Conservation (phyloP, 2,888 invertebrate genomes). For the Hecatera dysodea region DNA sequence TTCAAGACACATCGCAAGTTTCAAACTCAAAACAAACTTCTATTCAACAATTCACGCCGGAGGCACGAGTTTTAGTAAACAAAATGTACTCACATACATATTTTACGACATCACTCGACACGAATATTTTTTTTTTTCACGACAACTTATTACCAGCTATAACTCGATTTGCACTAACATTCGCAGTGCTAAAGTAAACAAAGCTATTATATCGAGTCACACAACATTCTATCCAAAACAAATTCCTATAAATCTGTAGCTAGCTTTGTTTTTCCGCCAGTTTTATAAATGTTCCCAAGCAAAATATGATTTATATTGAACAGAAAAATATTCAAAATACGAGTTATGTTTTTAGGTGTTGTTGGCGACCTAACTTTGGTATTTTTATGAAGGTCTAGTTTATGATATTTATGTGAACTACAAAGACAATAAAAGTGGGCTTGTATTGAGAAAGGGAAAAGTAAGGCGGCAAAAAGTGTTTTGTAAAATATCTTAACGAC, state of each 20-base stretch:
- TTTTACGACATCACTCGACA: conserved; percentile 43
- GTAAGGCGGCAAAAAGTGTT: conserved; percentile 15
- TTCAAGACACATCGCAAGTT: conserved; percentile 54
- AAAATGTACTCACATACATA: conserved; percentile 46
- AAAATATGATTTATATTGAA: conserved; percentile 64
- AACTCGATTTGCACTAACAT: conserved; percentile 72
- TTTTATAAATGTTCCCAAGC: conserved; percentile 61
- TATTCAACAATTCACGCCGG: conserved; percentile 44
- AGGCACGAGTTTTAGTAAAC: conserved; percentile 33
- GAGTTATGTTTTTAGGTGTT: conserved; percentile 41
- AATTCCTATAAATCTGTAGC: conserved; percentile 64
- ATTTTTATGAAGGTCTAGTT: conserved; percentile 32
- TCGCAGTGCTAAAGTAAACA: conserved; percentile 69
- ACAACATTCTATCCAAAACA: conserved; percentile 64
- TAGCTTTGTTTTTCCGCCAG: conserved; percentile 63
- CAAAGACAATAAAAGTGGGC: conserved; percentile 23
- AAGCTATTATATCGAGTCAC: conserved; percentile 66
- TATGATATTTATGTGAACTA: conserved; percentile 36
- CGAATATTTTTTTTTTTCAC: conserved; percentile 60
- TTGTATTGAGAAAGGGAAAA: conserved; percentile 22
- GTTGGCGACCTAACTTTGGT: conserved; percentile 39
- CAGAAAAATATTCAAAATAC: conserved; percentile 60
- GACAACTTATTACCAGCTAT: conserved; percentile 63
- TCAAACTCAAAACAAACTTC: conserved; percentile 49
- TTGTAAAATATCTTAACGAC: conserved; percentile 3